Evolutionary conservation across 1,140 invertebrate genomes (phyloP).

Genomic region (Sycophila sp.): DNA sequence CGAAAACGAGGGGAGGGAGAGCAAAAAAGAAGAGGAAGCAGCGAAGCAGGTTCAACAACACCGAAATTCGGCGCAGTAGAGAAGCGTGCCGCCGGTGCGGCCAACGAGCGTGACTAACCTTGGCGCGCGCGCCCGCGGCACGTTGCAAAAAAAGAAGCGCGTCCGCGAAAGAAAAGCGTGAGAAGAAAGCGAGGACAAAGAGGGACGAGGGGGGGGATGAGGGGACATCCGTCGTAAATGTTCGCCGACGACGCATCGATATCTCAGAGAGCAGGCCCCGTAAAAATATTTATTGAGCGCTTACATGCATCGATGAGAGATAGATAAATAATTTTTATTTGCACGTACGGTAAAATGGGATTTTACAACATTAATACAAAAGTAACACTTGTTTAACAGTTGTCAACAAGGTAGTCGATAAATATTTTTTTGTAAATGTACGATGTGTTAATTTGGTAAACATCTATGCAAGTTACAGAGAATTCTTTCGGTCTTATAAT

Average conservation of each 20-base stretch:
- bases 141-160: neutral
- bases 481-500: too few relatives aligned
- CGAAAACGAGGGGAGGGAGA: neutral
- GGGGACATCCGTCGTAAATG: neutral
- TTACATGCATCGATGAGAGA: neutral
- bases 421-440: too few relatives aligned
- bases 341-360: too few relatives aligned
- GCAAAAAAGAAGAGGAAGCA: neutral
- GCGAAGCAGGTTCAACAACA: neutral
- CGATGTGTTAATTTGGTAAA: too few relatives aligned
- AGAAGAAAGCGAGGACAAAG: constrained; percentile 18
- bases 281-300: constrained; percentile 12
- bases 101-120: neutral
- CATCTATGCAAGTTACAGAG: too few relatives aligned
- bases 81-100: neutral
- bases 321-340: too few relatives aligned
- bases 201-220: neutral
- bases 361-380: too few relatives aligned
- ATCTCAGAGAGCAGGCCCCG: neutral
- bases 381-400: too few relatives aligned
- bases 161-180: constrained; percentile 20
- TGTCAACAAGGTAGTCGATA: too few relatives aligned
- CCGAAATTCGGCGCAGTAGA: constrained; percentile 7
- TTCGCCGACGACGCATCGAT: constrained; percentile 11
- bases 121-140: neutral